A percentile compares a stretch with the other conserved stretches of the same genome.
phyloP scores from a whole-genome alignment of 2,797 vertebrate species.

The Coluber constrictor region DNA sequence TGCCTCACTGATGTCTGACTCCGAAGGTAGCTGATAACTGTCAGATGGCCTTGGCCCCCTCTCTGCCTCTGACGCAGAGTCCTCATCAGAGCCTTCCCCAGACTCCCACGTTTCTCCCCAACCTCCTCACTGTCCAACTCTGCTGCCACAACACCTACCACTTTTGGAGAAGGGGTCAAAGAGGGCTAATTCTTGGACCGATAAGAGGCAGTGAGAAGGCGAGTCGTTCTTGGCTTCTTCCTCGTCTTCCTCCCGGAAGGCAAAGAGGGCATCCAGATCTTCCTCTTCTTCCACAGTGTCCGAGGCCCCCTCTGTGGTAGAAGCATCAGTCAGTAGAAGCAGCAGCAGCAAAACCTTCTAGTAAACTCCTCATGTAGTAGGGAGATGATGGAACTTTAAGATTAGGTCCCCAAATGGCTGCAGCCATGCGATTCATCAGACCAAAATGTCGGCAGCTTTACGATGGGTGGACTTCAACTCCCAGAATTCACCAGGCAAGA shows the following conservation, averaged over 20 bases:
- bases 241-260: constrained; percentile 66
- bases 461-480: background rate
- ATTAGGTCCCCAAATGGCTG: background rate
- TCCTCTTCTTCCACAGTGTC: constrained; percentile 36
- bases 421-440: background rate
- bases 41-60: too few species aligned
- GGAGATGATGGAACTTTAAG: background rate
- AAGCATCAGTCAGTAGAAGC: background rate
- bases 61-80: too few species aligned
- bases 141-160: constrained; percentile 49
- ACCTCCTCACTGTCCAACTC: too few species aligned
- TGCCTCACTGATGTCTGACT: too few species aligned
- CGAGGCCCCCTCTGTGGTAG: constrained; percentile 22
- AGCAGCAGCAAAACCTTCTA: background rate
- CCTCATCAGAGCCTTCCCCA: too few species aligned
- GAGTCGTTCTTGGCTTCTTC: constrained; percentile 65
- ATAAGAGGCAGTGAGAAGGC: constrained; percentile 65
- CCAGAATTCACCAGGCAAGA: background rate
- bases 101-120: too few species aligned
- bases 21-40: too few species aligned
- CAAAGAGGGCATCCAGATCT: constrained; percentile 76
- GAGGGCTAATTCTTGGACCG: constrained; percentile 81
- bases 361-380: background rate
- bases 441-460: background rate
- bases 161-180: constrained; percentile 87